Percentiles rank a stretch among this genome's conserved stretches.
These are phyloP conservation scores for Argya squamiceps DNA, from an alignment of 2,797 vertebrate species.

Conservation along the genomic window DNA sequence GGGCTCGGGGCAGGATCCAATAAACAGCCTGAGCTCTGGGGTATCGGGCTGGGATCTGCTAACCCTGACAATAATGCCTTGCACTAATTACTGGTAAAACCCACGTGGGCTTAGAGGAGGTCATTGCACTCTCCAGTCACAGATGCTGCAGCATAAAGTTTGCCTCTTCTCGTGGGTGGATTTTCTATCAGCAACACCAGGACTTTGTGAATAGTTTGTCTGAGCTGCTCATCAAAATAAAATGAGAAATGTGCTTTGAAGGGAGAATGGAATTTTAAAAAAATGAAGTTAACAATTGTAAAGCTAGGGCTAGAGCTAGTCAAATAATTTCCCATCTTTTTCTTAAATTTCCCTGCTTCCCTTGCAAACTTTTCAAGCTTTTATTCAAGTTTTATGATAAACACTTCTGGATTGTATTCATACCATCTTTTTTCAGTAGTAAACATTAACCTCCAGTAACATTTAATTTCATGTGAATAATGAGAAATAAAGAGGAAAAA, in stretches of 20 bases:
- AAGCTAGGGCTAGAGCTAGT: background rate
- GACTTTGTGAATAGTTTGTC: background rate
- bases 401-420: background rate
- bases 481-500: background rate
- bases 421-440: background rate
- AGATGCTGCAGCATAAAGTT: background rate
- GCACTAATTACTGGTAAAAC: background rate
- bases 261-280: background rate
- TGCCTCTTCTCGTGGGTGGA: background rate
- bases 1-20: background rate
- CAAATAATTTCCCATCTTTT: background rate
- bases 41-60: constrained; percentile 3
- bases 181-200: background rate
- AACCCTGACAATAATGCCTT: background rate
- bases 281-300: background rate
- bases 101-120: background rate
- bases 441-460: background rate
- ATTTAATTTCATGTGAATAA: background rate
- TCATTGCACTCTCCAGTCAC: background rate
- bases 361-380: background rate
- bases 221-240: background rate
- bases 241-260: background rate
- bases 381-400: background rate
- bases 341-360: background rate
- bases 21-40: background rate